These are phyloP conservation scores for Phalacrocorax aristotelis DNA, from an alignment of 2,113 vertebrate genomes.

Conservation along the genomic window DNA sequence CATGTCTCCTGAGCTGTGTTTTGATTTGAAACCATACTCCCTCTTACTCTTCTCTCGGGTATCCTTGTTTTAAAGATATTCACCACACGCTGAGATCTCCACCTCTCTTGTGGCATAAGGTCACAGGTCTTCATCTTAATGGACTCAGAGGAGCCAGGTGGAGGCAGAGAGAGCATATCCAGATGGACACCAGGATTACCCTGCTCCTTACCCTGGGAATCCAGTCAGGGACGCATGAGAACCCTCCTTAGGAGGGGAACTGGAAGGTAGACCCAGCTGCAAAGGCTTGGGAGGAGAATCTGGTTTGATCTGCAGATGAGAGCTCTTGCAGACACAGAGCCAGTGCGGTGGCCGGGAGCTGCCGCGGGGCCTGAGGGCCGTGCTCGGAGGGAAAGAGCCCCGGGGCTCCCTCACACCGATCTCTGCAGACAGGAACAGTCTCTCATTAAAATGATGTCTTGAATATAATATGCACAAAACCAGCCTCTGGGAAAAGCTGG, in stretches of 20 bases:
- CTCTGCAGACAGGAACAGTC: neutral
- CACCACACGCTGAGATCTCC: neutral
- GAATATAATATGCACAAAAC: neutral
- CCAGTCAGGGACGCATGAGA: neutral
- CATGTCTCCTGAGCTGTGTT: neutral
- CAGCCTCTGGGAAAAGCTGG: constrained; percentile 8
- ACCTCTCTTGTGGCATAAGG: neutral
- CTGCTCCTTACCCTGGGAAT: neutral
- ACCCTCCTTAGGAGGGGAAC: neutral
- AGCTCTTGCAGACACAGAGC: neutral
- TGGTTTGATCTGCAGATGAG: neutral
- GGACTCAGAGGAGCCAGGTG: neutral
- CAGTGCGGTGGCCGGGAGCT: neutral
- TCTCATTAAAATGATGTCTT: neutral
- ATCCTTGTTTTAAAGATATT: neutral
- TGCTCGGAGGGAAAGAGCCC: neutral
- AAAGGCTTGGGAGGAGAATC: neutral
- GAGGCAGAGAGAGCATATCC: neutral
- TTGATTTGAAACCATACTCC: neutral
- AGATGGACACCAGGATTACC: neutral
- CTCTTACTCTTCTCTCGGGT: neutral
- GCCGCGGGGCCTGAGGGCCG: rapidly evolving
- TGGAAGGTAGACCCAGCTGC: neutral
- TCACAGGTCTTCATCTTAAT: neutral
- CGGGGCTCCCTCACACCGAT: neutral